Evolutionary conservation across 92 coral and sea anemone genomes (phyloP), one percentile per base, ranked within the genome.

Genomic region (Actinernus sp.): DNA sequence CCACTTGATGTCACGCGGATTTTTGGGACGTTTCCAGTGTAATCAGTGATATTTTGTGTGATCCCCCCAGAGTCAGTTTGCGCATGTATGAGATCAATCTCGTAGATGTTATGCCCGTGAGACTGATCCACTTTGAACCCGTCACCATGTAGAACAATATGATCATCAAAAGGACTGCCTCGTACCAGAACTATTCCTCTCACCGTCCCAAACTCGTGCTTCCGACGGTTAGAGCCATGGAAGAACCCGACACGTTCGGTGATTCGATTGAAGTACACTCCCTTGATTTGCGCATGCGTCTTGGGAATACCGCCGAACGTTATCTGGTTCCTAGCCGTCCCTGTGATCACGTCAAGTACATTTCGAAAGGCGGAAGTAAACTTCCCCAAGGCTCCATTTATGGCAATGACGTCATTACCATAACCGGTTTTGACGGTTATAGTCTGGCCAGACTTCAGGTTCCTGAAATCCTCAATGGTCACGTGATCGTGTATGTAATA

Each of bases 91-190:
- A 61, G 51, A 34, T 61, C 55, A 39, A 61, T 43, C 46, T 61
- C 68, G 68, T 61, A 61, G 68, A 61, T 50, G 41, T 61, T 61
- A 37, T 26, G 50, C 4, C 68, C 68, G n/a, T 61, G 68, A 39
- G 56, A 61, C 46, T 61, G 68, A 29, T 61, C 68, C 46, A 61
- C 55, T 52, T 52, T 61, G 68, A 25, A 61, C 41, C 46, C 37
- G 18, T 61, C 46, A 38, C 68, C 68, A 61, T 61, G 68, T 36
- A 61, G 68, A 33, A 61, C 55, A 26, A 61, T 27, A 50, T 61
- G 68, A 61, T 61, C 68, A 50, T 61, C 17, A 61, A 61, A 61
- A 44, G 68, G 68, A 50, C 68, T 61, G 37, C 68, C 68, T 37
- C 68, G 68, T 38, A 61, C 68, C 36, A 61, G 68, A 39, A 61